phyloP scores from a whole-genome alignment of 2,888 invertebrate species.

The Pollenia griseotomentosa region DNA sequence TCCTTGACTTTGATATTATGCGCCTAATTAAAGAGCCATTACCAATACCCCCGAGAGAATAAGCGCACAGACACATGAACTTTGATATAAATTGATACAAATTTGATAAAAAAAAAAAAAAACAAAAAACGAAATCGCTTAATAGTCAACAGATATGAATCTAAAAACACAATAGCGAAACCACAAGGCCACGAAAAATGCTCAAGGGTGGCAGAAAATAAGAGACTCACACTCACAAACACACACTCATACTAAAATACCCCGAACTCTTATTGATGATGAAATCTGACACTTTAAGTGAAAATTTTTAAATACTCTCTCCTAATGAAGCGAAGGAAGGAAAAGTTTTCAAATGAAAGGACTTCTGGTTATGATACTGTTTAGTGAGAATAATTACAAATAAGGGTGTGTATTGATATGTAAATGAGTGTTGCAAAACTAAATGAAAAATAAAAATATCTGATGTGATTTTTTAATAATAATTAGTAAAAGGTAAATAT shows the following conservation, averaged over 20 bases:
- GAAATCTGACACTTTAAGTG: slow-evolving; percentile 73
- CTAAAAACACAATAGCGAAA: slow-evolving; percentile 62
- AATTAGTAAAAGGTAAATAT: slow-evolving; percentile 66
- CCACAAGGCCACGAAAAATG: slow-evolving; percentile 76
- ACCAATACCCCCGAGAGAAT: slow-evolving; percentile 75
- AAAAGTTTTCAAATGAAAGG: slow-evolving; percentile 21
- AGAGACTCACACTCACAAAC: background rate
- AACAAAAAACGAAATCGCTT: slow-evolving; percentile 23
- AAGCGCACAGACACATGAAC: slow-evolving; percentile 1
- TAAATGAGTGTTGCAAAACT: slow-evolving; percentile 45
- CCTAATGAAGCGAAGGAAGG: background rate
- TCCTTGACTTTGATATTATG: slow-evolving; percentile 75
- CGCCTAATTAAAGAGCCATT: slow-evolving; percentile 82
- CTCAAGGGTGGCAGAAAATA: slow-evolving; percentile 27
- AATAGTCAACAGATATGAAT: slow-evolving; percentile 74
- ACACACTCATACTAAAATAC: slow-evolving; percentile 52
- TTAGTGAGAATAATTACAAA: slow-evolving; percentile 42
- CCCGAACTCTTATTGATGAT: slow-evolving; percentile 71
- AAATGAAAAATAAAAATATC: slow-evolving; percentile 22
- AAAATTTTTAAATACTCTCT: slow-evolving; percentile 45
- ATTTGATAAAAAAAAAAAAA: slow-evolving; percentile 23
- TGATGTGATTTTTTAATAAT: slow-evolving; percentile 59
- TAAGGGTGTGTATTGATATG: slow-evolving; percentile 68
- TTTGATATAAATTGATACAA: slow-evolving; percentile 58
- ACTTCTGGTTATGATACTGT: slow-evolving; percentile 25